phyloP scores from a whole-genome alignment of 2,888 invertebrate genomes.

The Hyles lineata region DNA sequence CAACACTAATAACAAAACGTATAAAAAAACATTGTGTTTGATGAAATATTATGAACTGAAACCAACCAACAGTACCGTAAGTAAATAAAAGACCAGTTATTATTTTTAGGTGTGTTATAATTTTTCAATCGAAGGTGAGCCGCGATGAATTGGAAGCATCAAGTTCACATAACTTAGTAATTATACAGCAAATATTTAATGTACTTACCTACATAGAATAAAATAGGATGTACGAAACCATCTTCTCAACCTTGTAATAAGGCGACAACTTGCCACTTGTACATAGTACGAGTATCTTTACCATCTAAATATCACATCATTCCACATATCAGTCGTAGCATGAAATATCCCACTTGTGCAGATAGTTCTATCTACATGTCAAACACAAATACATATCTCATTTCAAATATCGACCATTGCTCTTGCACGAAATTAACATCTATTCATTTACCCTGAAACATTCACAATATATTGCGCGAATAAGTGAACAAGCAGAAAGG shows the following conservation, averaged over 20 bases:
- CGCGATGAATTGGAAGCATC: not conserved
- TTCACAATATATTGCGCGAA: not conserved
- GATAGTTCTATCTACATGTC: not conserved
- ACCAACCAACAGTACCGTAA: no score
- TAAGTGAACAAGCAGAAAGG: no score
- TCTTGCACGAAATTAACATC: not conserved
- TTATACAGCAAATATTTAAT: not conserved
- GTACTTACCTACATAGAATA: not conserved
- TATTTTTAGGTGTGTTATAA: slow-evolving; percentile 12
- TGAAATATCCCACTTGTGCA: not conserved
- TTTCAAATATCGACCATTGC: not conserved
- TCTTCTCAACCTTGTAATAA: not conserved
- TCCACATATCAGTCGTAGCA: slow-evolving; percentile 10
- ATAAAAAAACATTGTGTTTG: no score
- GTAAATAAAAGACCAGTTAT: slow-evolving; percentile 9
- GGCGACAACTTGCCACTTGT: not conserved
- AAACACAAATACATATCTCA: not conserved
- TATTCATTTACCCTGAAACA: not conserved
- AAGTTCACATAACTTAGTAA: not conserved
- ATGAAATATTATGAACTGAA: no score
- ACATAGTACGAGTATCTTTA: slow-evolving; percentile 7
- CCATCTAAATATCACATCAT: slow-evolving; percentile 22
- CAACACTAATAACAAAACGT: no score
- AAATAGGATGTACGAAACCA: no score
- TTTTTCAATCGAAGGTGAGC: not conserved